Conservation (phyloP, 2,797 vertebrate genomes). For the Hemitrygon akajei region DNA sequence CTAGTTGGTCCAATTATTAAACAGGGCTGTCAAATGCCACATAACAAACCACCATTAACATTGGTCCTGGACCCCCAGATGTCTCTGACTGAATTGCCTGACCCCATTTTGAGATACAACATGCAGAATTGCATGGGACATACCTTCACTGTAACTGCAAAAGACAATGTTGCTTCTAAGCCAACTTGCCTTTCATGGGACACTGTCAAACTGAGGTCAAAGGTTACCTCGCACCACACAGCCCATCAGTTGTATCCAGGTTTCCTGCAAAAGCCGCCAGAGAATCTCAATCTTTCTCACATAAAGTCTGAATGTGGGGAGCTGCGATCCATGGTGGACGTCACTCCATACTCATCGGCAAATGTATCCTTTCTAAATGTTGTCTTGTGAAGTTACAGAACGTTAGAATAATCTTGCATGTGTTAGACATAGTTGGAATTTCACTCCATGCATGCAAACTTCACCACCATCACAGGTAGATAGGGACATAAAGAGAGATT, state of each 20-base stretch:
- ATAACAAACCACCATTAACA: slow-evolving; percentile 53
- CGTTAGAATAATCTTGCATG: not conserved
- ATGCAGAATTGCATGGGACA: slow-evolving; percentile 56
- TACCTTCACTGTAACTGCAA: slow-evolving; percentile 53
- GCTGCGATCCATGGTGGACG: slow-evolving; percentile 58
- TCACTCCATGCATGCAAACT: not conserved
- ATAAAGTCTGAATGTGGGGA: slow-evolving; percentile 68
- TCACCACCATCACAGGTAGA: not conserved
- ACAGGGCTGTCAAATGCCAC: slow-evolving; percentile 59
- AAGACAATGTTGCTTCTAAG: slow-evolving; percentile 59
- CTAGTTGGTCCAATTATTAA: slow-evolving; percentile 56
- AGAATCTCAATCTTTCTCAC: slow-evolving; percentile 60
- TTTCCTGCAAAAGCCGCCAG: slow-evolving; percentile 53
- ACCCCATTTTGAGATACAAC: slow-evolving; percentile 68
- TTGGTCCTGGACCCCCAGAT: slow-evolving; percentile 56
- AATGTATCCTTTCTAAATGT: slow-evolving; percentile 82
- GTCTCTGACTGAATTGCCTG: slow-evolving; percentile 69
- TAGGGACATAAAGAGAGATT: no score
- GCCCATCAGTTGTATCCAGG: slow-evolving; percentile 59
- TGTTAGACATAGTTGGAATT: not conserved
- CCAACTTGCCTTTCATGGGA: slow-evolving; percentile 66
- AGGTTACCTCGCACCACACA: slow-evolving; percentile 59
- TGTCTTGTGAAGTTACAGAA: not conserved
- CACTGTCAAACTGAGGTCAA: slow-evolving; percentile 60
- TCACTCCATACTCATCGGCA: slow-evolving; percentile 63